A percentile compares a stretch with the other conserved stretches of the same genome.
These are phyloP conservation scores for Sclerurus mexicanus DNA, from an alignment of 2,113 vertebrate species.

Conservation along the genomic window DNA sequence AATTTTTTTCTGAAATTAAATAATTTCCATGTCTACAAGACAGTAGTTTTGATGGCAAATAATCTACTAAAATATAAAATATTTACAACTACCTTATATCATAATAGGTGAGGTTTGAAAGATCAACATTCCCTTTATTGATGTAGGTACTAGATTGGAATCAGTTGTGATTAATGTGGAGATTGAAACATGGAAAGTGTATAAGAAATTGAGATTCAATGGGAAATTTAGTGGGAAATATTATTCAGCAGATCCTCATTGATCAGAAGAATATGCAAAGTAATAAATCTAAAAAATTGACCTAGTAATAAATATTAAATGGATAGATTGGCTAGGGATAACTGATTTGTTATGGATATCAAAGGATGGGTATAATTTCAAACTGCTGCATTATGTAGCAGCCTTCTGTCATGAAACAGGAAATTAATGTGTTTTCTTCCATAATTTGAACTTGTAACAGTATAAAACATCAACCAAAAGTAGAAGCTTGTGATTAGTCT, in stretches of 20 bases:
- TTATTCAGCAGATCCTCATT: background rate
- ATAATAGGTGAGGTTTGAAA: background rate
- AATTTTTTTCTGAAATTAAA: background rate
- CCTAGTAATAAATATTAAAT: background rate
- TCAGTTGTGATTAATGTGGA: background rate
- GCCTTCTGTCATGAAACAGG: background rate
- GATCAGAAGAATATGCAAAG: background rate
- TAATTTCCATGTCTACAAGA: background rate
- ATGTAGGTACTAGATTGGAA: background rate
- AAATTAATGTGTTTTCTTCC: background rate
- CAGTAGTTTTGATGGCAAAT: background rate
- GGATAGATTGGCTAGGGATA: background rate
- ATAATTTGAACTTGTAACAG: background rate
- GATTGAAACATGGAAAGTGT: background rate
- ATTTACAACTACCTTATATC: background rate
- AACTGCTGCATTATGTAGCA: background rate
- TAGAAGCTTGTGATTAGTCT: background rate
- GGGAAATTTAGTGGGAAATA: background rate
- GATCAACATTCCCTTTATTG: background rate
- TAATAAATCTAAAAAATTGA: background rate
- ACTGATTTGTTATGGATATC: background rate
- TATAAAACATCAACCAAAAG: background rate
- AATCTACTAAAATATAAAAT: background rate
- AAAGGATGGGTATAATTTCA: background rate
- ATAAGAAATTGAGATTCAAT: background rate